Evolutionary conservation across 2,797 vertebrate species (phyloP).

Genomic region (Spea hammondii): DNA sequence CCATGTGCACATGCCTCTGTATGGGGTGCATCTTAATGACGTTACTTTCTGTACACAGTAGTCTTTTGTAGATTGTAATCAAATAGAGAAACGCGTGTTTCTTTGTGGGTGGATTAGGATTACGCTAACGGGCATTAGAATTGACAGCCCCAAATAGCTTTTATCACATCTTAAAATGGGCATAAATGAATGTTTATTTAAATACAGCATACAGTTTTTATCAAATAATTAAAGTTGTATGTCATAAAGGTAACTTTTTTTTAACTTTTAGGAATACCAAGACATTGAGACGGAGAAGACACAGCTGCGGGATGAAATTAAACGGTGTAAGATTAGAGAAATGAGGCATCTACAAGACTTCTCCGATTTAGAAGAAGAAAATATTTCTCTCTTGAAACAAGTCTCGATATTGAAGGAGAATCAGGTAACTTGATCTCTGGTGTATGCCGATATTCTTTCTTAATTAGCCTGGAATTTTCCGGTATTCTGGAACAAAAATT

Average conservation of each 20-base stretch:
- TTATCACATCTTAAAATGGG: too few relatives aligned
- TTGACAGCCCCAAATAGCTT: too few relatives aligned
- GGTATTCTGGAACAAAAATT: not conserved
- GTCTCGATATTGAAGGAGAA: constrained; percentile 80
- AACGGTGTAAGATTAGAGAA: constrained; percentile 79
- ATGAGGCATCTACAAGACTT: constrained; percentile 78
- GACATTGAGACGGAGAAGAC: constrained; percentile 74
- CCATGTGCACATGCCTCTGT: not conserved
- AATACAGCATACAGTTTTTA: too few relatives aligned
- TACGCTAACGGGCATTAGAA: too few relatives aligned
- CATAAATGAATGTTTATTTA: too few relatives aligned
- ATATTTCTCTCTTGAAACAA: constrained; percentile 81
- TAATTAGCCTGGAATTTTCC: too few relatives aligned
- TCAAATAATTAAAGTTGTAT: not conserved
- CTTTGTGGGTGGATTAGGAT: too few relatives aligned
- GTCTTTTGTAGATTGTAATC: too few relatives aligned
- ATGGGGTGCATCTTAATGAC: not conserved
- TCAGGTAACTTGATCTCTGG: constrained; percentile 66
- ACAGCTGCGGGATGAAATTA: constrained; percentile 75
- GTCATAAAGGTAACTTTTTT: not conserved
- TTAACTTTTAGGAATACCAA: constrained; percentile 71
- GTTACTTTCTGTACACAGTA: too few relatives aligned
- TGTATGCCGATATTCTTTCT: not conserved
- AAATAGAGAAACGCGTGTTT: too few relatives aligned
- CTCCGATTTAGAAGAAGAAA: constrained; percentile 81